phyloP scores from a whole-genome alignment of 1,140 invertebrate species.

The Homalodisca vitripennis region DNA sequence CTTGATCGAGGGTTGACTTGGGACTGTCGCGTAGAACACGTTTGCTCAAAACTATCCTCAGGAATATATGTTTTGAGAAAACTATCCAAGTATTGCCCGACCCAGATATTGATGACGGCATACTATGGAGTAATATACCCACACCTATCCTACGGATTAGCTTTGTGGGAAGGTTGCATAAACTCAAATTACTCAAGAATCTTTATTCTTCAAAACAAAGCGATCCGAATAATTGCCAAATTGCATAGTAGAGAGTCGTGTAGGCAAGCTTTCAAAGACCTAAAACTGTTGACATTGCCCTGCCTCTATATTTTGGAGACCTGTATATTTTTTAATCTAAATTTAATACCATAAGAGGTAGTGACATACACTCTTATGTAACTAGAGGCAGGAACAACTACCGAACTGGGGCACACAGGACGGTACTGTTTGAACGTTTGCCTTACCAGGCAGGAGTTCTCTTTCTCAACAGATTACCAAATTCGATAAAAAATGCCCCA shows the following conservation, averaged over 20 bases:
- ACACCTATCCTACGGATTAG: not conserved
- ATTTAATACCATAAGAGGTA: not conserved
- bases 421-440: not conserved
- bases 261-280: not conserved
- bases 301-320: not conserved
- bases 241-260: not conserved
- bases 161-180: not conserved
- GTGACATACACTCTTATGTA: not conserved
- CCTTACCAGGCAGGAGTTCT: not conserved
- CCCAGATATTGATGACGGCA: not conserved
- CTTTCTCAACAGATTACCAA: not conserved
- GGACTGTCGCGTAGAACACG: not conserved
- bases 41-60: conserved; percentile 3
- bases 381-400: not conserved
- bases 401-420: not conserved
- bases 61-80: conserved; percentile 3
- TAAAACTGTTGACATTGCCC: not conserved
- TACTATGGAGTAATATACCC: not conserved
- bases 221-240: not conserved
- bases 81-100: not conserved
- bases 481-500: not conserved
- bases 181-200: not conserved
- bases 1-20: conserved; percentile 3
- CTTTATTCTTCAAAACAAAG: not conserved
- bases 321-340: not conserved